phyloP scores from a whole-genome alignment of 2,888 invertebrate genomes.

The Pegoplata infirma region DNA sequence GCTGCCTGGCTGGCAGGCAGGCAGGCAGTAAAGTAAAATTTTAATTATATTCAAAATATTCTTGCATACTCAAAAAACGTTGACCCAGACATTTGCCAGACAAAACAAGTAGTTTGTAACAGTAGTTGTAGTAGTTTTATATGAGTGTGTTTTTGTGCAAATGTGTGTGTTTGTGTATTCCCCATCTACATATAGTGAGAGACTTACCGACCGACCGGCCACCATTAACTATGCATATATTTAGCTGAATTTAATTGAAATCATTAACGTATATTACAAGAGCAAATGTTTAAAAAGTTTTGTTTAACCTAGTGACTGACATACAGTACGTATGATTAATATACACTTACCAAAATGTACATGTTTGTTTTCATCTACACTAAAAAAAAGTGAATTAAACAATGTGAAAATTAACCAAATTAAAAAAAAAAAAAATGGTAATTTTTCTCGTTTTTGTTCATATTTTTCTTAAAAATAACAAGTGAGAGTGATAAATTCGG shows the following conservation, averaged over 20 bases:
- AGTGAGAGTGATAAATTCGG: no score
- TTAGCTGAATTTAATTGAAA: slow-evolving; percentile 58
- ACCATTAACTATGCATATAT: slow-evolving; percentile 51
- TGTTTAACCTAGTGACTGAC: slow-evolving; percentile 54
- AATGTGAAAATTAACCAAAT: no score
- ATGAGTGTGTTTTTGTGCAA: neutral
- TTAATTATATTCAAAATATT: slow-evolving; percentile 38
- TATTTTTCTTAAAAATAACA: no score
- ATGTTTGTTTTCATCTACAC: no score
- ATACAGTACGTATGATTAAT: slow-evolving; percentile 10
- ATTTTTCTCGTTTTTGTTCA: no score
- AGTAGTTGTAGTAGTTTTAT: neutral
- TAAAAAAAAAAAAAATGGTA: no score
- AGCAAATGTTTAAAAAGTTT: slow-evolving; percentile 33
- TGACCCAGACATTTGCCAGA: slow-evolving; percentile 62
- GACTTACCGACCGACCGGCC: no score
- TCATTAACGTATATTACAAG: slow-evolving; percentile 50
- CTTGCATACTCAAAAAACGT: slow-evolving; percentile 43
- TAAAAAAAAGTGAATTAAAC: no score
- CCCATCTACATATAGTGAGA: slow-evolving; percentile 5
- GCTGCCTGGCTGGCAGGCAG: no score
- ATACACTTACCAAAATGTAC: no score
- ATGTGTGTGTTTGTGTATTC: slow-evolving; percentile 12
- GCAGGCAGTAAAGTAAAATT: slow-evolving; percentile 24
- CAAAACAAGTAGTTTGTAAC: slow-evolving; percentile 33